Percentiles rank a stretch among this genome's conserved stretches.
These are phyloP conservation scores for Neuroterus valhalla DNA, from an alignment of 1,140 invertebrate species.

Conservation along the genomic window DNA sequence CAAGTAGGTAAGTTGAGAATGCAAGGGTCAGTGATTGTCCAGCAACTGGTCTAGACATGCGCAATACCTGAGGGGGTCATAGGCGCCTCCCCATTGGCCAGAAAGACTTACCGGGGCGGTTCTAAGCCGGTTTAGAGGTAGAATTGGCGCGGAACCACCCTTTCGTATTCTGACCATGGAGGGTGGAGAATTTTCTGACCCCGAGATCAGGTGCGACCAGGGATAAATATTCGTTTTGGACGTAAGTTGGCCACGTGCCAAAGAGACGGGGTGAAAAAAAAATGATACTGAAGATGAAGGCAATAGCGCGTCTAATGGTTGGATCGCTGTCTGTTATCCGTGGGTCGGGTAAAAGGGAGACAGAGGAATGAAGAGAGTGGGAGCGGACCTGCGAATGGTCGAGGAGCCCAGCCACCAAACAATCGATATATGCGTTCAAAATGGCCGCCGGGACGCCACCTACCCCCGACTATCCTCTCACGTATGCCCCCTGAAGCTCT, in stretches of 20 bases:
- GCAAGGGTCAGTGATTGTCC: constrained; percentile 54
- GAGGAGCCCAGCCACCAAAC: constrained; percentile 75
- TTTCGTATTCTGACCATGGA: constrained; percentile 44
- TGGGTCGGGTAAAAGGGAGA: constrained; percentile 40
- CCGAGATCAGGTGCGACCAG: constrained; percentile 39
- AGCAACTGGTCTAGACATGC: constrained; percentile 65
- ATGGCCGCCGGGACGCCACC: constrained; percentile 75
- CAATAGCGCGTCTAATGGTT: constrained; percentile 30
- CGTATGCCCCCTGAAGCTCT: constrained; percentile 74
- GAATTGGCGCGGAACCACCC: constrained; percentile 60
- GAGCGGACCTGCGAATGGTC: constrained; percentile 71
- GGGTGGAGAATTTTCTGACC: constrained; percentile 39
- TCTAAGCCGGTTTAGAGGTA: constrained; percentile 75
- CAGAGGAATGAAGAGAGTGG: constrained; percentile 47
- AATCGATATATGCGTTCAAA: constrained; percentile 77
- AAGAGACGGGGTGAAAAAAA: constrained; percentile 29
- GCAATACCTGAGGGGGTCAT: constrained; percentile 63
- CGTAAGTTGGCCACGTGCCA: constrained; percentile 42
- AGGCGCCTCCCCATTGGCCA: constrained; percentile 66
- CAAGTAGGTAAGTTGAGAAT: not conserved
- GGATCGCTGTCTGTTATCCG: constrained; percentile 28
- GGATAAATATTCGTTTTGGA: not conserved
- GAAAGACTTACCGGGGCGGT: constrained; percentile 66
- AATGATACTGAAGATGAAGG: constrained; percentile 1
- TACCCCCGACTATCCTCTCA: constrained; percentile 70